phyloP scores from a whole-genome alignment of 2,113 vertebrate genomes.

The Beaufortia kweichowensis region DNA sequence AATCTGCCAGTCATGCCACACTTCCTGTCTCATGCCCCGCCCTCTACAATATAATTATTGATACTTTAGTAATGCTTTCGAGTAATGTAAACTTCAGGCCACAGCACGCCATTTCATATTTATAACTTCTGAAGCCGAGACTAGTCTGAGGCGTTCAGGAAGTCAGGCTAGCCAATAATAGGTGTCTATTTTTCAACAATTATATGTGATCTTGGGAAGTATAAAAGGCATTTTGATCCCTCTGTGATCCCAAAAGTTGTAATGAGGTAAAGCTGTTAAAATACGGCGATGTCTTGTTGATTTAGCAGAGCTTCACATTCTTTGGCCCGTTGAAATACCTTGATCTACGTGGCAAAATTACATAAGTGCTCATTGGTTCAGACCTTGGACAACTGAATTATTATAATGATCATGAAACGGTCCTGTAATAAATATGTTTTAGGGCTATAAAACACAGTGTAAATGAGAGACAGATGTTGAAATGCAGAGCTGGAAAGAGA shows the following conservation, averaged over 20 bases:
- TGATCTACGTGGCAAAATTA: not conserved
- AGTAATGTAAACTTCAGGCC: not conserved
- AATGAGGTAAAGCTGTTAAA: slow-evolving; percentile 49
- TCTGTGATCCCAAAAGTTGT: slow-evolving; percentile 2
- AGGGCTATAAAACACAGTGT: slow-evolving; percentile 29
- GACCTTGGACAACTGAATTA: slow-evolving; percentile 29
- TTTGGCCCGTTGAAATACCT: slow-evolving; percentile 14
- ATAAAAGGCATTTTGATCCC: slow-evolving; percentile 16
- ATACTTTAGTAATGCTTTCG: not conserved
- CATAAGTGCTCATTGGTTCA: slow-evolving; percentile 26
- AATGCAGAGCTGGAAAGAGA: slow-evolving; percentile 11
- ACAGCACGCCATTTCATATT: not conserved
- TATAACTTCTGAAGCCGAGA: not conserved
- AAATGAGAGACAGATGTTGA: slow-evolving; percentile 41
- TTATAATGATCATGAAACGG: slow-evolving; percentile 32
- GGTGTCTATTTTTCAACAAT: slow-evolving; percentile 13
- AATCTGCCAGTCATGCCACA: not conserved
- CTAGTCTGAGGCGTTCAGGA: not conserved
- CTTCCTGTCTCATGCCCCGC: not conserved
- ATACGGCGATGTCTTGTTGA: slow-evolving; percentile 7
- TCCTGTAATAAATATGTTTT: slow-evolving; percentile 34
- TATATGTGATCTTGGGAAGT: slow-evolving; percentile 34
- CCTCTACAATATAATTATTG: not conserved
- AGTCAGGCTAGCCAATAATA: slow-evolving; percentile 14
- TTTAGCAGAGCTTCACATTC: not conserved